Percentiles rank a stretch among this genome's conserved stretches.
Evolutionary conservation across 2,888 invertebrate species (phyloP).

Genomic region (Parnassius smintheus): DNA sequence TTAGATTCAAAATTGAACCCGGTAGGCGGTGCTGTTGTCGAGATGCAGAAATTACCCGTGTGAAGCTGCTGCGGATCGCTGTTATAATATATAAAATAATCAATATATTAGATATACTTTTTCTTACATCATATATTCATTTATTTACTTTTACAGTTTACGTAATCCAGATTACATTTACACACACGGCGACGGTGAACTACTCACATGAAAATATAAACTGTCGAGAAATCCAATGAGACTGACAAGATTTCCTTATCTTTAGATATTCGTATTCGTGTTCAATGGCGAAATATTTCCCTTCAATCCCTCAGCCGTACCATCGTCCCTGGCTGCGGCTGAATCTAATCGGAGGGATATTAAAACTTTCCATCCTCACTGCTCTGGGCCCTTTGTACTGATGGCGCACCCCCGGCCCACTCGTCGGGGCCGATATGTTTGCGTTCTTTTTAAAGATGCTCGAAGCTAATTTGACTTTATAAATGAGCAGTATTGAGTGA

Average conservation of each 20-base stretch:
- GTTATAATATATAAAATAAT: too few relatives aligned
- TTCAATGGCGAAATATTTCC: slow-evolving; percentile 63
- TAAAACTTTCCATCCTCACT: slow-evolving; percentile 73
- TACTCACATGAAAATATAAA: slow-evolving; percentile 2
- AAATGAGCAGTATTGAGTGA: slow-evolving; percentile 31
- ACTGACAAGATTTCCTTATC: slow-evolving; percentile 61
- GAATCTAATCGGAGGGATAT: slow-evolving; percentile 78
- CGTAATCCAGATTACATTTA: too few relatives aligned
- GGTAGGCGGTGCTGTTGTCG: too few relatives aligned
- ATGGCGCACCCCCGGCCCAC: slow-evolving; percentile 43
- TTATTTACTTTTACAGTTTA: neutral
- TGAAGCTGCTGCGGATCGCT: too few relatives aligned
- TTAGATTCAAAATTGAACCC: too few relatives aligned
- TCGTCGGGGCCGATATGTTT: slow-evolving; percentile 43
- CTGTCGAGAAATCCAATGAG: slow-evolving; percentile 31
- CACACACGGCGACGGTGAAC: neutral
- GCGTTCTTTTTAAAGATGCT: slow-evolving; percentile 50
- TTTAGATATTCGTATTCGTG: slow-evolving; percentile 62
- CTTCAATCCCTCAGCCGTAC: slow-evolving; percentile 52
- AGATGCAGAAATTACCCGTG: too few relatives aligned
- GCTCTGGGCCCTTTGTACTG: slow-evolving; percentile 58
- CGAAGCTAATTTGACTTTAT: slow-evolving; percentile 50
- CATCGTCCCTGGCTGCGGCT: slow-evolving; percentile 62
- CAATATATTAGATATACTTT: too few relatives aligned
- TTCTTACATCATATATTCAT: neutral